phyloP scores from a whole-genome alignment of 1,140 invertebrate genomes.

The Drosophila truncata region DNA sequence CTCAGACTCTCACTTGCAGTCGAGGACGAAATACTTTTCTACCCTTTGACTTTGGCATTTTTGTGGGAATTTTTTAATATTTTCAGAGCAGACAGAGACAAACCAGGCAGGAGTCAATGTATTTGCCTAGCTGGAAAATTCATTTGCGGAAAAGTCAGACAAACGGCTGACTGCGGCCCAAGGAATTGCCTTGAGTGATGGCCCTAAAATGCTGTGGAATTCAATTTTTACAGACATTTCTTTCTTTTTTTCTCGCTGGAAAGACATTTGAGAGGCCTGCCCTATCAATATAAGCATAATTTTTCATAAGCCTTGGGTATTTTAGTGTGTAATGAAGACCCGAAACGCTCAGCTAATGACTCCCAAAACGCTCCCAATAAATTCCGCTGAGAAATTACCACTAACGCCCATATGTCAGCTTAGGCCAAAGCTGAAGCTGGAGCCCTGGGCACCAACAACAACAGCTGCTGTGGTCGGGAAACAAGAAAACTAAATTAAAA shows the following conservation, averaged over 20 bases:
- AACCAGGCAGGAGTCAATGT: slow-evolving; percentile 12
- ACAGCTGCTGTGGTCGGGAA: slow-evolving; percentile 60
- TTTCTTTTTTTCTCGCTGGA: not conserved
- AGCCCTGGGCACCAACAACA: slow-evolving; percentile 47
- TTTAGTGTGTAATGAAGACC: slow-evolving; percentile 36
- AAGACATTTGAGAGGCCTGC: not conserved
- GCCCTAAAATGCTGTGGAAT: slow-evolving; percentile 54
- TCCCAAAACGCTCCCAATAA: slow-evolving; percentile 67
- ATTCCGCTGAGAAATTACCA: slow-evolving; percentile 75
- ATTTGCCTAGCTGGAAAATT: slow-evolving; percentile 58
- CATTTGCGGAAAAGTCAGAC: slow-evolving; percentile 50
- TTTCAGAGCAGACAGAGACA: slow-evolving; percentile 17
- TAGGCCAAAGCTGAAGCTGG: slow-evolving; percentile 53
- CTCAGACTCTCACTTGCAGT: slow-evolving; percentile 14
- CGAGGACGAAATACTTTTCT: slow-evolving; percentile 34
- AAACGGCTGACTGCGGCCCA: slow-evolving; percentile 12
- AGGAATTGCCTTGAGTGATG: slow-evolving; percentile 66
- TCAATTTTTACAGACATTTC: slow-evolving; percentile 41
- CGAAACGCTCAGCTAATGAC: slow-evolving; percentile 65
- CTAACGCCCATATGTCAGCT: slow-evolving; percentile 82
- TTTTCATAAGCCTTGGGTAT: slow-evolving; percentile 34
- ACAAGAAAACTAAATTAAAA: slow-evolving; percentile 81
- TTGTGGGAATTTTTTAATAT: slow-evolving; percentile 55
- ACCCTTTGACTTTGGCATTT: slow-evolving; percentile 35
- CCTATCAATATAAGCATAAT: slow-evolving; percentile 29